Percentiles rank a stretch among this genome's conserved stretches.
phyloP scores from a whole-genome alignment of 92 coral and sea anemone species.

The Meandrina meandrites region DNA sequence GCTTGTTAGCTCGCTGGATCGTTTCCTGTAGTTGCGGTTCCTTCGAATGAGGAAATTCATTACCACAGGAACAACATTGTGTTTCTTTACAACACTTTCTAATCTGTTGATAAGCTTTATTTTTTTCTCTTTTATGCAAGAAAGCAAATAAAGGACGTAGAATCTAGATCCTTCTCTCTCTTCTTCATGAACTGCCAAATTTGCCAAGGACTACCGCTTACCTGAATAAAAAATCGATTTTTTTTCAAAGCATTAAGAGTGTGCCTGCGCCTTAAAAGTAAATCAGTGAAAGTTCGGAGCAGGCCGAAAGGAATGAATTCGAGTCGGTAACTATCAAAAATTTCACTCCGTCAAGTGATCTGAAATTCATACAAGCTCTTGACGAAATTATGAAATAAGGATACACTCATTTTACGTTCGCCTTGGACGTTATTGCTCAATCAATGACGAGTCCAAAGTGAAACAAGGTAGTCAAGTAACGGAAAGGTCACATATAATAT shows the following conservation, averaged over 20 bases:
- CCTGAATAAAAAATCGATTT: background rate
- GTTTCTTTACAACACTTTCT: background rate
- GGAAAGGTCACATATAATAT: background rate
- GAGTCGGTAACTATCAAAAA: too few species aligned
- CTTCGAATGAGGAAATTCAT: background rate
- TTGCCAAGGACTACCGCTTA: too few species aligned
- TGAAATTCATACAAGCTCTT: background rate
- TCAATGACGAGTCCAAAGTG: background rate
- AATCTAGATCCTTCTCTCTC: background rate
- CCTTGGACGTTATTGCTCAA: background rate
- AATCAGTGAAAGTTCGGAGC: too few species aligned
- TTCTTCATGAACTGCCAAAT: too few species aligned
- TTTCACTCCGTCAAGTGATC: background rate
- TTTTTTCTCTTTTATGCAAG: too few species aligned
- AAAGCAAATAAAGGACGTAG: background rate
- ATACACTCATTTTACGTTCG: background rate
- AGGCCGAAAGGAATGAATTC: too few species aligned
- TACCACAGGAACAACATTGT: background rate
- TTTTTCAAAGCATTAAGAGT: background rate
- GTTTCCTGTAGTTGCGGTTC: background rate
- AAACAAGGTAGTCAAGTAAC: background rate
- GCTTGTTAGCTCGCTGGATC: background rate
- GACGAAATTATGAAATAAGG: background rate
- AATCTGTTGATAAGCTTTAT: background rate
- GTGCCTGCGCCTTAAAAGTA: too few species aligned